A percentile compares a stretch with the other conserved stretches of the same genome.
Conservation (phyloP, 2,113 vertebrate genomes). For the Otus sunia region DNA sequence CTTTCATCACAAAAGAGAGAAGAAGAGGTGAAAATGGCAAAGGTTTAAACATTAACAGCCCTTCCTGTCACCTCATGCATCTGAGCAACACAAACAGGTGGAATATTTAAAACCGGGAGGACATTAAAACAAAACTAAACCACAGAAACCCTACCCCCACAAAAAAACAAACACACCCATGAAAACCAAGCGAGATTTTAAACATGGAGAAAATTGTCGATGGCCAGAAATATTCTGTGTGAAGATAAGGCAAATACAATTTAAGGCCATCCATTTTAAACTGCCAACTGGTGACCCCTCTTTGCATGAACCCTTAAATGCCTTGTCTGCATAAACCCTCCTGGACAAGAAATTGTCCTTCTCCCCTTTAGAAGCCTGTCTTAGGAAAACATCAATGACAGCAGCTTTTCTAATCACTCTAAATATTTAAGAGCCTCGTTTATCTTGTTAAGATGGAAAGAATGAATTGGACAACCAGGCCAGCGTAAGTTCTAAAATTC, state of each 20-base stretch:
- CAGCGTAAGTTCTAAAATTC: neutral
- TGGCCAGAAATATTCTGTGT: neutral
- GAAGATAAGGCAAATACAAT: neutral
- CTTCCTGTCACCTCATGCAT: slow-evolving; percentile 58
- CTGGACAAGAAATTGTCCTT: neutral
- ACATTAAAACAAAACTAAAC: neutral
- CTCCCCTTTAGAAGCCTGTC: neutral
- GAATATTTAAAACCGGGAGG: slow-evolving; percentile 22
- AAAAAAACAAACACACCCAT: neutral
- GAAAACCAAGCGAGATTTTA: neutral
- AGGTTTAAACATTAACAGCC: slow-evolving; percentile 52
- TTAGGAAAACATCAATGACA: neutral
- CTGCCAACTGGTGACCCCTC: neutral
- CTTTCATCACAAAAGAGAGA: slow-evolving; percentile 69
- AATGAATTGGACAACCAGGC: neutral
- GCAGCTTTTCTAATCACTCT: neutral
- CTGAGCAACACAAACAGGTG: neutral
- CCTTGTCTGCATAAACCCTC: neutral
- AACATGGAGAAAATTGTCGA: neutral
- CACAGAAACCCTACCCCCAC: neutral
- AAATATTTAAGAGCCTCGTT: neutral
- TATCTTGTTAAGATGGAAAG: fast-evolving
- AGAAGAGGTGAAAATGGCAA: slow-evolving; percentile 64
- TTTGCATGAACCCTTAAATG: neutral
- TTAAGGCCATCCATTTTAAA: neutral